These are phyloP conservation scores for Trinorchestia longiramus DNA, from an alignment of 1,140 invertebrate species.

Conservation along the genomic window DNA sequence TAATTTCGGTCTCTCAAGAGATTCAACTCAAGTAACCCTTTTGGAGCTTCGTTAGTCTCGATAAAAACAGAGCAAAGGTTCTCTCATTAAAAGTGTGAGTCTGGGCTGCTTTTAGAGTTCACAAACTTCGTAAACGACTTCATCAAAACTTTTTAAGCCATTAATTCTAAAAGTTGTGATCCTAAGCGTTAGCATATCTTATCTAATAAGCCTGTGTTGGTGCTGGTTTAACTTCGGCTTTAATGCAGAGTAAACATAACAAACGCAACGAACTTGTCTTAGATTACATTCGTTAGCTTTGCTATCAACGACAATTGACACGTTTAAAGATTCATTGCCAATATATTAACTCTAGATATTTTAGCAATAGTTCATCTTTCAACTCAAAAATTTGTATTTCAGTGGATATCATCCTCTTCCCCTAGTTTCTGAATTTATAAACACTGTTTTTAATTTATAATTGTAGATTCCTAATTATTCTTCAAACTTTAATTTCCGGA, in stretches of 20 bases:
- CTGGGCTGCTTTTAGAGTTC: constrained; percentile 23
- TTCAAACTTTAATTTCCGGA: too few species aligned
- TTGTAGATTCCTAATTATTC: too few species aligned
- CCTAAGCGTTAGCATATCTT: neutral
- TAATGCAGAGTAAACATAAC: neutral
- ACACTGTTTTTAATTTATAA: too few species aligned
- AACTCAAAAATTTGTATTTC: too few species aligned
- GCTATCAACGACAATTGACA: neutral
- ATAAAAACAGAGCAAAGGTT: neutral
- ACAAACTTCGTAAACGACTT: constrained; percentile 48
- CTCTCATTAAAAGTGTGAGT: neutral
- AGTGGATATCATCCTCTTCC: too few species aligned
- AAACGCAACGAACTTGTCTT: neutral
- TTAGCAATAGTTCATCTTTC: too few species aligned
- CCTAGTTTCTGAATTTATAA: too few species aligned
- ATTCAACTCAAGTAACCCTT: neutral
- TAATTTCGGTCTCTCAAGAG: neutral
- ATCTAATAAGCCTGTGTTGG: constrained; percentile 11
- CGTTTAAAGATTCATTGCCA: neutral
- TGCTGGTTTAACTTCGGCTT: neutral
- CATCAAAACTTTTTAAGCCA: constrained; percentile 10
- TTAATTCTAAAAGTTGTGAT: constrained; percentile 45
- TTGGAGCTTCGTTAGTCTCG: neutral
- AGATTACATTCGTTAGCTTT: neutral
- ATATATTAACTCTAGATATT: neutral